Base-by-base conservation (phyloP, 2,113 vertebrate genomes). In the Megatriorchis doriae region DNA sequence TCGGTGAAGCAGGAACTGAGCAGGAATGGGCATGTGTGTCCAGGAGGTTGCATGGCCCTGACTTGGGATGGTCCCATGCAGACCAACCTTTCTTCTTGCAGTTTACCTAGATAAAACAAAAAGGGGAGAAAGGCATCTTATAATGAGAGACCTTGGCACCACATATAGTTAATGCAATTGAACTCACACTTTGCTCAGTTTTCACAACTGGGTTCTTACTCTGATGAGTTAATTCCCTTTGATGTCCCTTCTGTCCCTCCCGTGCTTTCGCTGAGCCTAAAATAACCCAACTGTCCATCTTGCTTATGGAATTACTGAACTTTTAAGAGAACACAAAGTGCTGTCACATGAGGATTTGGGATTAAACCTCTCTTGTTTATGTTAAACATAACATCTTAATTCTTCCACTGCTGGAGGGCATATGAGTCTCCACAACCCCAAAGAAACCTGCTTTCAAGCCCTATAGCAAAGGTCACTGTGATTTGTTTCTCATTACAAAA, bases 291-390 rank as follows among this genome's bases (percentile, higher is more conserved):
- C 86, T 94, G 95, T 96, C 96, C 83, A 93, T 95, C 95, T 97
- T 96, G 88, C 93, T 97, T 97, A 96, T 85, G 94, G 94, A 96
- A 95, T 97, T 97, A 97, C 78, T 93, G 92, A 94, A 97, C 85
- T 93, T 95, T 88, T 45, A 78, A 96, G 87, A 82, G 93, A 95
- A 94, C 90, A 96, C 83, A 94, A 96, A 97, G 92, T 94, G 95
- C 81, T 91, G 86, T 95, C 81, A 90, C 92, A 94, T 72, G 74
- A 96, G 94, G 93, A 94, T 94, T 96, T 95, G 88, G 89, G 94
- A 97, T 96, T 96, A 96, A 96, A 96, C 59, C 84, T 96, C 93
- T 90, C 43, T 66, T 96, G 91, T 95, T 96, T 96, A 80, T 92
- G 90, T 96, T 95, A 95, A 97, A 96, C 88, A 91, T 91, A 80